Evolutionary conservation across 2,888 invertebrate genomes (phyloP).

Genomic region (Didymodactylos carnosus): DNA sequence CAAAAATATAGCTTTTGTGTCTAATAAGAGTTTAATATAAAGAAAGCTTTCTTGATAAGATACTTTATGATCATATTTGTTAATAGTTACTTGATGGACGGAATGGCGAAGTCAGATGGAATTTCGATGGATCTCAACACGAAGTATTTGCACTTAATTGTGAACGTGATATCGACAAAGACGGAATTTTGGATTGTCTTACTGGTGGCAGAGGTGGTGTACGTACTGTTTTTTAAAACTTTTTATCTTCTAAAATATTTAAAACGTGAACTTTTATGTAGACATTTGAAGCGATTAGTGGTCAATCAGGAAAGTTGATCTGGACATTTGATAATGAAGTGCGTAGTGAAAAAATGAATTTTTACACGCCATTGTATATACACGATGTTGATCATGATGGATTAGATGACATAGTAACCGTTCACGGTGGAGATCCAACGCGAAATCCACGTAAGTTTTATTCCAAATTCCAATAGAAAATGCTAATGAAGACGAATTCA

Average conservation of each 20-base stretch:
- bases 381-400: constrained; percentile 47
- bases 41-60: not conserved
- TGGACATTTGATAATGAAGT: constrained; percentile 43
- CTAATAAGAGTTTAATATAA: too few relatives aligned
- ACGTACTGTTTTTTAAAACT: constrained; percentile 16
- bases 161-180: constrained; percentile 48
- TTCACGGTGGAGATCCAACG: constrained; percentile 42
- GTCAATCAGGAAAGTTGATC: constrained; percentile 46
- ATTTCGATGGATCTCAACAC: constrained; percentile 47
- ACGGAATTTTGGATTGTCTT: constrained; percentile 51
- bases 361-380: constrained; percentile 47
- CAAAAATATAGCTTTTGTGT: too few relatives aligned
- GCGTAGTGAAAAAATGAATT: constrained; percentile 37
- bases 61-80: constrained; percentile 47
- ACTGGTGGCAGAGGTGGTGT: constrained; percentile 53
- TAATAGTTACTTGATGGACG: constrained; percentile 53
- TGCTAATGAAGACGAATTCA: constrained; percentile 6
- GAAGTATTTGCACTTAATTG: constrained; percentile 55
- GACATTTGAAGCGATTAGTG: constrained; percentile 44
- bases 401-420: constrained; percentile 48
- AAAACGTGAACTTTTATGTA: too few relatives aligned
- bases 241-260: constrained; percentile 17
- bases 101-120: constrained; percentile 53
- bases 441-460: constrained; percentile 27
- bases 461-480: constrained; percentile 18